Base-by-base conservation (phyloP, 2,797 vertebrate species). In the Otus scops region DNA sequence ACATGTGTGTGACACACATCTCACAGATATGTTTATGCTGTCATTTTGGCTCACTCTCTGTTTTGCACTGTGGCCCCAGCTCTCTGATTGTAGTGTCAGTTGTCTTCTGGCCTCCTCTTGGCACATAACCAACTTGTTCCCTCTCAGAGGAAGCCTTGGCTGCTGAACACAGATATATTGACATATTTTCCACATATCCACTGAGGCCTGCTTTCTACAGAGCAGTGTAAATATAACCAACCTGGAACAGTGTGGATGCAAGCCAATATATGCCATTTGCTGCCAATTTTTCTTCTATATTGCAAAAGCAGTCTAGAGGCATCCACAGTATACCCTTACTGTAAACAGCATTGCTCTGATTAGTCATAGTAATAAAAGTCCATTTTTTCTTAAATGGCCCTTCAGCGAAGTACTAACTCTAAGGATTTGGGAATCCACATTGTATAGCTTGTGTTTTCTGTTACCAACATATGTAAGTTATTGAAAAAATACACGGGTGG, bases 171-270 rank as follows among this genome's bases (percentile, higher is more conserved):
- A 82, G 81, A 94, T 93, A 93, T 82, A 63, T 89, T 94, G 88
- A 92, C 91, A 80, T 96, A 91, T 75, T 91, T 97, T 92, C 81
- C 74, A 80, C 84, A 34, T 91, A 91, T 48, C 86, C 91, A 70
- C 56, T 30, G 84, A 41, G 81, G n/a, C 41, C 74, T 94, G 74
- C 89, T 89, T 91, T 91, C 67, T 92, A 26, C 45, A 45, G 68
- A 77, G 81, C 30, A 68, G 22, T 59, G 77, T 95, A 95, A 92
- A 95, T 88, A 94, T 41, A 93, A 89, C 70, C 78, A 92, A 92
- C 86, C 89, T 96, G 93, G 68, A 96, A 41, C 48, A 80, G 77
- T 45, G 34, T 88, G 95, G 84, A 77, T 83, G 39, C 28, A 70
- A 83, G 81, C 93, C 93, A 95, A 23, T 73, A 56, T 70, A 41